phyloP scores from a whole-genome alignment of 23 tunicate species.

The Ascidia mentula region DNA sequence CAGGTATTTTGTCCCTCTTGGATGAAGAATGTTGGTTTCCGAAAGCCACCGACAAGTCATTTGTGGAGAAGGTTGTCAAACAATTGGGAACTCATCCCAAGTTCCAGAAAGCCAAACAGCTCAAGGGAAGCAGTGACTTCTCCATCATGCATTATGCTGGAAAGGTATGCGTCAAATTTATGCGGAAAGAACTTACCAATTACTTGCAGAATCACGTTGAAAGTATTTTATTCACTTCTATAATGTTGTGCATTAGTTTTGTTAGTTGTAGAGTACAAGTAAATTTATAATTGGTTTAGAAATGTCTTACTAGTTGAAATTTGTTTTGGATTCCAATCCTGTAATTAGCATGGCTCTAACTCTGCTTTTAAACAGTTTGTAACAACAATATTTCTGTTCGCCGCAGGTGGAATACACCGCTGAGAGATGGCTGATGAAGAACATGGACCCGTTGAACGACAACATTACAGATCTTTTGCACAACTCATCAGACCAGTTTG shows the following conservation, averaged over 20 bases:
- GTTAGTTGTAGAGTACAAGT: too few relatives aligned
- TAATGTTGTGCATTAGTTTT: too few relatives aligned
- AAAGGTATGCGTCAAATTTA: slow-evolving; percentile 74
- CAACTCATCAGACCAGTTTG: slow-evolving; percentile 83
- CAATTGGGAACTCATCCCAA: slow-evolving; percentile 84
- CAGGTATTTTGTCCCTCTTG: slow-evolving; percentile 93
- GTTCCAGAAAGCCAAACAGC: slow-evolving; percentile 80
- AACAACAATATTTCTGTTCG: neutral
- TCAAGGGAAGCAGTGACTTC: slow-evolving; percentile 90
- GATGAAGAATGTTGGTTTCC: slow-evolving; percentile 99
- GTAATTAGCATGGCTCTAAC: too few relatives aligned
- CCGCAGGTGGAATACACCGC: slow-evolving; percentile 95
- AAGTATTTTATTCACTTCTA: too few relatives aligned
- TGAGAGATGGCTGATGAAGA: slow-evolving; percentile 95
- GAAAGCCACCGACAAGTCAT: slow-evolving; percentile 97
- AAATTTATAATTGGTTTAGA: too few relatives aligned
- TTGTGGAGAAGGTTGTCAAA: slow-evolving; percentile 94
- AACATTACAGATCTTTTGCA: slow-evolving; percentile 91
- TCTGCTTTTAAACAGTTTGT: too few relatives aligned
- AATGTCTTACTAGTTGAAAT: too few relatives aligned
- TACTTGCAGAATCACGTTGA: too few relatives aligned
- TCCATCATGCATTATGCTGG: slow-evolving; percentile 98
- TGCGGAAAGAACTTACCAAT: too few relatives aligned
- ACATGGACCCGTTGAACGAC: slow-evolving; percentile 99
- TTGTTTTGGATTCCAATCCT: too few relatives aligned